Evolutionary conservation across 2,888 invertebrate genomes (phyloP).

Genomic region (Dromius quadrimaculatus): DNA sequence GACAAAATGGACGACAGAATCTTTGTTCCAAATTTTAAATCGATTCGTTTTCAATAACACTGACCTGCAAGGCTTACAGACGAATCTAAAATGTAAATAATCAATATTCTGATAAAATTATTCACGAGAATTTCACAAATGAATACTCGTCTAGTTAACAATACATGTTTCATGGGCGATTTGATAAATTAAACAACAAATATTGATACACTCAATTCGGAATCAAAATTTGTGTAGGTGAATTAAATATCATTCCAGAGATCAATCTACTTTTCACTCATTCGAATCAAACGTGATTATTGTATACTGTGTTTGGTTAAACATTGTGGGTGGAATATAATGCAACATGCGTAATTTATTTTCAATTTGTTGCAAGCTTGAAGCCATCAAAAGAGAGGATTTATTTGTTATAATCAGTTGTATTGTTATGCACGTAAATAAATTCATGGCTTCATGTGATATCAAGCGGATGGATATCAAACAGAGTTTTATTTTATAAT

Average conservation of each 20-base stretch:
- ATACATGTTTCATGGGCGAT: background rate
- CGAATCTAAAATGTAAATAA: no score
- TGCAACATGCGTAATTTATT: slow-evolving; percentile 28
- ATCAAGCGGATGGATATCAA: background rate
- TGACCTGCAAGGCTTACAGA: no score
- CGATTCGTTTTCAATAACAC: no score
- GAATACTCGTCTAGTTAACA: no score
- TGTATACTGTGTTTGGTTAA: background rate
- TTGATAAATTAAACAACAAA: slow-evolving; percentile 2
- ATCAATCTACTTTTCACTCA: slow-evolving; percentile 18
- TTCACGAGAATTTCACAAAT: no score
- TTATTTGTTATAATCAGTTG: slow-evolving; percentile 25
- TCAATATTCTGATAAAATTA: no score
- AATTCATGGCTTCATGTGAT: background rate
- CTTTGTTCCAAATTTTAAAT: no score
- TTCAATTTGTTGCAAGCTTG: slow-evolving; percentile 34
- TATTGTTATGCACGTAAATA: slow-evolving; percentile 23
- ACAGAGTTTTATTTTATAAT: background rate
- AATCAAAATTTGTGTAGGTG: no score
- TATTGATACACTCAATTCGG: background rate
- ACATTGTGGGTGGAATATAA: slow-evolving; percentile 3
- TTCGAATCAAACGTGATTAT: slow-evolving; percentile 31
- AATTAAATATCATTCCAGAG: slow-evolving; percentile 11
- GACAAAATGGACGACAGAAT: no score
- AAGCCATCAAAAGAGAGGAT: slow-evolving; percentile 14